Base-by-base conservation (phyloP, 2,113 vertebrate genomes). In the Callospermophilus lateralis region DNA sequence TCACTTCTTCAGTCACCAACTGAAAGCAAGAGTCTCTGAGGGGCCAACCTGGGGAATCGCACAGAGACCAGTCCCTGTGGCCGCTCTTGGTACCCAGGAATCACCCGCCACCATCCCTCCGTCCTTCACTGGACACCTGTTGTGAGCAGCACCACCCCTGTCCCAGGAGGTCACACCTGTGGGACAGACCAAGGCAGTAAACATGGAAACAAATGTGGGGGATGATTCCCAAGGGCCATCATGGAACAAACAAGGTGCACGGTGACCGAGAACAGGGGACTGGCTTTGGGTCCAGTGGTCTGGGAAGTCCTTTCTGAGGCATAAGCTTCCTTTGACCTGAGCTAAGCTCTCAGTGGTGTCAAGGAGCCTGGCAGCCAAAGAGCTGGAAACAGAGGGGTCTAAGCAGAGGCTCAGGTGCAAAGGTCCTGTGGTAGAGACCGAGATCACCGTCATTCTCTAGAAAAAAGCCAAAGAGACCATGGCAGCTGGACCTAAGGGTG, bases 161-260 rank as follows among this genome's bases (percentile, higher is more conserved):
- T 20, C 53, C n/a, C 34, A 24, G 61, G 78, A 78, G 74, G n/a
- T 51, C 30, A 6, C 9, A 1, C 61, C 84, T 1, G 0, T 12
- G 20, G 77, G 30, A 83, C 37, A 72, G 65, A 94, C 32, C 0
- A 58, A 67, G 83, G 77, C 51, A 63, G 19, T 17, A 20, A n/a
- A 63, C 34, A 22, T 12, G 42, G 34, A 67, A 77, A 65, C 32
- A 83, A 20, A 73, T 3, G 22, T 5, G 0, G 0, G 34, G 63
- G n/a, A 5, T 17, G 12, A 8, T 34, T 8, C 4, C 80, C 7
- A 4, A 70, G 32, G 20, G 37, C 74, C 32, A 11, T 1, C 28
- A 42, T 72, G 65, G 19, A n/a, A 26, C 65, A 8, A 32, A 16
- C 34, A 55, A 22, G 12, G 13, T 15, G 11, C 22, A 4, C 26